Evolutionary conservation across 2,113 vertebrate genomes (phyloP), one percentile per base, ranked within the genome.

Genomic region (Lathamus discolor): DNA sequence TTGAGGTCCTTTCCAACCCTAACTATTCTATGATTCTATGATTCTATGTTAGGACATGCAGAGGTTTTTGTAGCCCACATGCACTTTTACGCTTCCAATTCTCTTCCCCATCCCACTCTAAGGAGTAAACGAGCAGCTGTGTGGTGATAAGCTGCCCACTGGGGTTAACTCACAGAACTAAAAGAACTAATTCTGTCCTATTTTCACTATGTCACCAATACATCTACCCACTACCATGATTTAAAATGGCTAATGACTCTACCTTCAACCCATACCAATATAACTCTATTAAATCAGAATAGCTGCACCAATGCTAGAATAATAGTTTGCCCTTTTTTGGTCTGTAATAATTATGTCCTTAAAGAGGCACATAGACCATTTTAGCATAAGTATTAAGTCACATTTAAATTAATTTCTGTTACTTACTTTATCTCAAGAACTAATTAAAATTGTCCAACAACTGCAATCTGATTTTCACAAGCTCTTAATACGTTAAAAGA

Each of bases 391-490:
- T 35, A 80, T 55, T 74, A 62, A 83, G 49, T 41, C 35, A 78
- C 5, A 52, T 51, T 23, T 74, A 80, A 82, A 95, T 76, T 88
- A 49, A 91, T 86, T 92, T 75, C 27, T 46, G 18, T 41, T 88
- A 91, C 68, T 63, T 57, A 70, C 13, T 77, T 69, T 8, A 77
- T 62, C 46, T 92, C n/a, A 69, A 33, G 10, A 88, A 95, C 78
- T 82, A 93, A 91, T 82, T 92, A 39, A 22, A 93, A 89, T 51
- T 43, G 29, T 67, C 39, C 51, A 87, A 84, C 63, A 90, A 78
- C n/a, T 14, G 2, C 66, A 83, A 79, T 86, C 57, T 86, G 48
- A 84, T 82, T 96, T 90, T 78, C 52, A 81, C 33, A 86, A 66
- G 39, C 27, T 64, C 43, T 84, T 78, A 61, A 51, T 61, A 61